Conservation (phyloP, 2,113 vertebrate species). For the Sylvietta virens region DNA sequence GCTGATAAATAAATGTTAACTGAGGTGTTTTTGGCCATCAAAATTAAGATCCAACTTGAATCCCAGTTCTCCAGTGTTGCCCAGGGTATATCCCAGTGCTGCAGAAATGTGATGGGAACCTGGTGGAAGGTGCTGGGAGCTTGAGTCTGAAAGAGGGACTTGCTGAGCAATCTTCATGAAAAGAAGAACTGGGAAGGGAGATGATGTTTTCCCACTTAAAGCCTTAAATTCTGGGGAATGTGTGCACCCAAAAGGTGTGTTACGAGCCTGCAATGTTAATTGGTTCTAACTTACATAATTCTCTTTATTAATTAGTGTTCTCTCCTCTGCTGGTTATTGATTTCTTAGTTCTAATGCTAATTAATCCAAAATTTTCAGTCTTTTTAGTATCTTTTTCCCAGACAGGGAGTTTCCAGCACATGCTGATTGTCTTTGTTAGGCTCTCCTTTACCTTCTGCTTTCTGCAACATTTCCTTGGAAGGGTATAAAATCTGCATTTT, state of each 20-base stretch:
- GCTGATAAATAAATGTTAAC: accelerated
- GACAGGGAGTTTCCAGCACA: accelerated
- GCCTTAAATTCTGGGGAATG: background rate
- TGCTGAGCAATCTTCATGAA: background rate
- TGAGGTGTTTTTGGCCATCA: background rate
- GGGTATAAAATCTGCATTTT: background rate
- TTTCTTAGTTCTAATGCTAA: background rate
- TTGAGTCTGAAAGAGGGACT: background rate
- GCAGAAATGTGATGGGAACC: accelerated
- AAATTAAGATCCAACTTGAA: background rate
- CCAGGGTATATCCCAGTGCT: background rate
- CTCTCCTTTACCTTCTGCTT: background rate
- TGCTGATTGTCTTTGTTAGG: background rate
- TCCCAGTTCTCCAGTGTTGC: background rate
- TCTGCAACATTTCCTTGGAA: background rate
- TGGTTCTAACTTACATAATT: background rate
- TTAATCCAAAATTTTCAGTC: background rate
- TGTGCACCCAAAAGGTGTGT: background rate
- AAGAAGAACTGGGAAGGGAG: background rate
- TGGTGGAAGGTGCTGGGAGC: background rate
- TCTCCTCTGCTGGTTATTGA: background rate
- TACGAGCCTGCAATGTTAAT: background rate
- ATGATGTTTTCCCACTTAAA: background rate
- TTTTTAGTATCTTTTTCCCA: background rate
- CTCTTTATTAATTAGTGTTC: background rate